These are phyloP conservation scores for Beris chalybata DNA, from an alignment of 2,888 invertebrate genomes.

Conservation along the genomic window DNA sequence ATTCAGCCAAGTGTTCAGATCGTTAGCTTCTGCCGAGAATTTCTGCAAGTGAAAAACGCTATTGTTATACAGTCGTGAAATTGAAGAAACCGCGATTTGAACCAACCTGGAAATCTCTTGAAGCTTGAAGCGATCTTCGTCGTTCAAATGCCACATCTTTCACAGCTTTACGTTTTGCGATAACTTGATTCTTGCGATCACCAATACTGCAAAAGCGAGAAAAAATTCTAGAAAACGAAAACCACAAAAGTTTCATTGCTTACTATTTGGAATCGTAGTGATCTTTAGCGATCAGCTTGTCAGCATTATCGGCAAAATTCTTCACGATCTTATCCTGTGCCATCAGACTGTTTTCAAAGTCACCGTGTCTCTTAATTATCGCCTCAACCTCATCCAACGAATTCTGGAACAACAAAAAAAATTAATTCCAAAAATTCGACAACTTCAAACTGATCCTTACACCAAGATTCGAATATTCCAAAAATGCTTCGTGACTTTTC, in stretches of 20 bases:
- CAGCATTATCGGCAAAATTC: conserved; percentile 80
- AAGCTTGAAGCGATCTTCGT: conserved; percentile 74
- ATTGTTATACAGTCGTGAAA: neutral
- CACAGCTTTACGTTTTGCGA: conserved; percentile 73
- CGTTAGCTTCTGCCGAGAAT: conserved; percentile 90
- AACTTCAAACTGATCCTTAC: conserved; percentile 58
- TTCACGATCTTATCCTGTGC: conserved; percentile 92
- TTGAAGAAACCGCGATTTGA: neutral
- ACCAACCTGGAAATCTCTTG: conserved; percentile 75
- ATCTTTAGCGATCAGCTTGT: conserved; percentile 72
- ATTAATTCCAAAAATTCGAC: neutral
- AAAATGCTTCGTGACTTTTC: conserved; percentile 89
- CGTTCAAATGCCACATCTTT: conserved; percentile 74
- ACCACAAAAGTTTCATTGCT: conserved; percentile 47
- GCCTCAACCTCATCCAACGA: conserved; percentile 92
- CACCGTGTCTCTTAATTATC: conserved; percentile 87
- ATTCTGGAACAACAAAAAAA: conserved; percentile 58
- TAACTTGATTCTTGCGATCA: conserved; percentile 73
- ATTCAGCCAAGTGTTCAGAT: conserved; percentile 85
- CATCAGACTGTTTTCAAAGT: conserved; percentile 86
- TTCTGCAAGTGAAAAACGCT: conserved; percentile 53
- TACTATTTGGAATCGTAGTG: conserved; percentile 82
- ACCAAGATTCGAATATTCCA: conserved; percentile 86
- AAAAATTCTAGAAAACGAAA: conserved; percentile 11
- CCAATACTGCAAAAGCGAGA: conserved; percentile 60